A percentile compares a stretch with the other conserved stretches of the same genome.
Conservation (phyloP, 2,113 vertebrate species). For the Phyllopteryx taeniolatus region DNA sequence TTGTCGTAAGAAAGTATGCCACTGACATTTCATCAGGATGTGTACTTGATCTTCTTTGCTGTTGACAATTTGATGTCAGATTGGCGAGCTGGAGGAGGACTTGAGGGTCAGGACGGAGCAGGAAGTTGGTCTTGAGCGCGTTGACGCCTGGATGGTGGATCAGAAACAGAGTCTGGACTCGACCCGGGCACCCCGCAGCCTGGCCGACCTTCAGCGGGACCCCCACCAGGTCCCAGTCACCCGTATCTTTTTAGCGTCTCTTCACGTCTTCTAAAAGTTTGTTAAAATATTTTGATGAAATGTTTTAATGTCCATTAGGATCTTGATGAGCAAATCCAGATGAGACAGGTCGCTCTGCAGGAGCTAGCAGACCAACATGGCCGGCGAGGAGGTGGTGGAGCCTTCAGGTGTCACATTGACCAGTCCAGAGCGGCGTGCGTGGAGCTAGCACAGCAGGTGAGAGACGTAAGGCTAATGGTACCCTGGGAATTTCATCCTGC, state of each 20-base stretch:
- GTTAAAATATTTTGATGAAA: neutral
- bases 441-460: slow-evolving; percentile 73
- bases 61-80: slow-evolving; percentile 56
- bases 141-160: slow-evolving; percentile 76
- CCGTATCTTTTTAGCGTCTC: neutral
- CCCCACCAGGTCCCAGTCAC: slow-evolving; percentile 76
- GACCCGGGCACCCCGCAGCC: slow-evolving; percentile 70
- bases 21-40: neutral
- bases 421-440: slow-evolving; percentile 56
- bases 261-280: neutral
- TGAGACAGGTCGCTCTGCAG: slow-evolving; percentile 71
- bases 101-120: slow-evolving; percentile 72
- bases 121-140: slow-evolving; percentile 73
- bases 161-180: slow-evolving; percentile 69
- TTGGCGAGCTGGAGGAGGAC: slow-evolving; percentile 73
- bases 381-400: slow-evolving; percentile 7
- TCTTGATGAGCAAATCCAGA: slow-evolving; percentile 71
- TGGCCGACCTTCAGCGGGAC: slow-evolving; percentile 62
- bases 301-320: slow-evolving; percentile 59
- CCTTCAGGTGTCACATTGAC: slow-evolving; percentile 33
- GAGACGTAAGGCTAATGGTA: neutral
- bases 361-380: slow-evolving; percentile 61
- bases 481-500: no score
- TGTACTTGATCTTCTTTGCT: neutral
- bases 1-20: neutral